These are phyloP conservation scores for Eleutherodactylus coqui DNA, from an alignment of 2,797 vertebrate genomes.

Conservation along the genomic window DNA sequence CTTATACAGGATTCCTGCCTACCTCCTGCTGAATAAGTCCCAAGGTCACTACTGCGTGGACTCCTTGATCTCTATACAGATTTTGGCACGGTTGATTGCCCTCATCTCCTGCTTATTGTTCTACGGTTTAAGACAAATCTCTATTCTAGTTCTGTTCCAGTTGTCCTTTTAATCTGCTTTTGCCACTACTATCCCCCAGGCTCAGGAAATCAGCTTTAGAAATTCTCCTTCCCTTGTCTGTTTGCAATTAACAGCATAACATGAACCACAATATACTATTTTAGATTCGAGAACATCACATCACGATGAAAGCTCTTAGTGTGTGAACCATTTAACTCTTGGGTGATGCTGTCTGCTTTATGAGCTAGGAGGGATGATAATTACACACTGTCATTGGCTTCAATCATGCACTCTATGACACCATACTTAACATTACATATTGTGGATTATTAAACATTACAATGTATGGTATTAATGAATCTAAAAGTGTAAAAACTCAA, in stretches of 20 bases:
- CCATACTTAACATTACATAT: not conserved
- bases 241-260: slow-evolving; percentile 40
- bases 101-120: slow-evolving; percentile 59
- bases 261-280: slow-evolving; percentile 29
- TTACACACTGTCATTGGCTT: not conserved
- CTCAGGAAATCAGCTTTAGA: slow-evolving; percentile 49
- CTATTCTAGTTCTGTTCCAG: slow-evolving; percentile 50
- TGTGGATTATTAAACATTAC: not conserved
- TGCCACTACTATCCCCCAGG: slow-evolving; percentile 28
- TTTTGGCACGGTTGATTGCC: slow-evolving; percentile 53
- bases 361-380: not conserved
- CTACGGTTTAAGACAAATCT: slow-evolving; percentile 52
- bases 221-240: slow-evolving; percentile 39
- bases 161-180: slow-evolving; percentile 57
- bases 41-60: slow-evolving; percentile 57
- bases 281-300: not conserved
- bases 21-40: slow-evolving; percentile 57
- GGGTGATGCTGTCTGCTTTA: not conserved
- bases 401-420: not conserved
- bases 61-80: slow-evolving; percentile 54
- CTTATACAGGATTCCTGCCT: slow-evolving; percentile 36
- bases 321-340: not conserved
- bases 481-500: no score
- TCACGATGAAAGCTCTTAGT: not conserved
- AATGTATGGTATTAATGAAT: not conserved